Conservation (phyloP, 2,888 invertebrate species). For the Clitarchus hookeri region DNA sequence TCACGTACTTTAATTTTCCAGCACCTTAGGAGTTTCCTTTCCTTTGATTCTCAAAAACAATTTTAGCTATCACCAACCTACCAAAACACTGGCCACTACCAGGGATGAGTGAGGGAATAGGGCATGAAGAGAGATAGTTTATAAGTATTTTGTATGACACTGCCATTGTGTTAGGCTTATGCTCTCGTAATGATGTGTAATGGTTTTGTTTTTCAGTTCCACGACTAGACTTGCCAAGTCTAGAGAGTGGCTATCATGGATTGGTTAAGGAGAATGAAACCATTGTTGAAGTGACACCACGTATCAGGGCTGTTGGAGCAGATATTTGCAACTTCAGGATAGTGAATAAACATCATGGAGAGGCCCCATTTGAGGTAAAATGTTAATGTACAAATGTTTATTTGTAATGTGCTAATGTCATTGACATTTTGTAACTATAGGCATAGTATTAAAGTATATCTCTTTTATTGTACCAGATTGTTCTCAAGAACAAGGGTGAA, state of each 20-base stretch:
- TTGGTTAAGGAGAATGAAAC: conserved; percentile 92
- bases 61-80: too few species aligned
- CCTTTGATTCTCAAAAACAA: too few species aligned
- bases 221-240: conserved; percentile 74
- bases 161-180: too few species aligned
- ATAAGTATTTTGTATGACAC: too few species aligned
- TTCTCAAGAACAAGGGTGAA: conserved; percentile 62
- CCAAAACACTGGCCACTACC: too few species aligned
- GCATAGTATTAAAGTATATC: conserved; percentile 8
- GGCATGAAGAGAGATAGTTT: too few species aligned
- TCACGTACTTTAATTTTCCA: too few species aligned
- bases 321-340: conserved; percentile 88
- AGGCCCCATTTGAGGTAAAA: conserved; percentile 86
- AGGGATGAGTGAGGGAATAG: too few species aligned
- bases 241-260: conserved; percentile 90
- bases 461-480: conserved; percentile 47
- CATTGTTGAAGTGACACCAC: conserved; percentile 89
- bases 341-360: conserved; percentile 89
- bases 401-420: background rate
- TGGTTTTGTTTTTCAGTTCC: conserved; percentile 62
- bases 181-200: background rate
- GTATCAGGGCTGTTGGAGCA: conserved; percentile 79
- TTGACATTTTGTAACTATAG: background rate
- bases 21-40: too few species aligned
- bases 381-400: background rate